These are phyloP conservation scores for Engystomops pustulosus DNA, from an alignment of 2,113 vertebrate genomes.

Conservation along the genomic window DNA sequence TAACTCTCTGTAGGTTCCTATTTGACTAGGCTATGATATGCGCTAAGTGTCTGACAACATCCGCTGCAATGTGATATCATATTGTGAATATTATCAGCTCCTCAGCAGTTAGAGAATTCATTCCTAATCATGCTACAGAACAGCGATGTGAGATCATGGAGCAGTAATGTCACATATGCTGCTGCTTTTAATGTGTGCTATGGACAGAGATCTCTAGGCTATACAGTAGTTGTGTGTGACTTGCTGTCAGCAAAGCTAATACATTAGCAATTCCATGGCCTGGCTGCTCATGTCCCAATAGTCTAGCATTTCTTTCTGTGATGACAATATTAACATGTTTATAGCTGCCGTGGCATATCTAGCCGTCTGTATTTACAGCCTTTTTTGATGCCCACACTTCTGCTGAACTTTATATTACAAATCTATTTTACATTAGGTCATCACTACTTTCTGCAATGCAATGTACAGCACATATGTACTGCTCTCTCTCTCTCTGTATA, in stretches of 20 bases:
- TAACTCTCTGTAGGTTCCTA: conserved; percentile 43
- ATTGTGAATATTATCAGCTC: neutral
- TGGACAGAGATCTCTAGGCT: neutral
- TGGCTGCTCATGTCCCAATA: neutral
- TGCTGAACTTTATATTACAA: no score
- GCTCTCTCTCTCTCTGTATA: no score
- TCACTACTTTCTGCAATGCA: no score
- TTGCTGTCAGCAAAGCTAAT: neutral
- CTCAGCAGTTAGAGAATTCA: neutral
- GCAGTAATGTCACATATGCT: neutral
- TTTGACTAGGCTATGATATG: conserved; percentile 17
- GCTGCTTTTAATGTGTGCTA: neutral
- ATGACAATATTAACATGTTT: neutral
- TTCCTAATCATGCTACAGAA: neutral
- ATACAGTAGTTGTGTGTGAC: neutral
- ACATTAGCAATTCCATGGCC: neutral
- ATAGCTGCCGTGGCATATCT: neutral
- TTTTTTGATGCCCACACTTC: no score
- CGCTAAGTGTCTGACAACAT: conserved; percentile 1
- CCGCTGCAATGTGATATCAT: neutral
- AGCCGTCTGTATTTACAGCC: no score
- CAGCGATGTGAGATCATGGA: neutral
- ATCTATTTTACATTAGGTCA: no score
- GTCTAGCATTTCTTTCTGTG: neutral
- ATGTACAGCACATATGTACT: no score